These are phyloP conservation scores for Dastarcus helophoroides DNA, from an alignment of 2,888 invertebrate species.

Conservation along the genomic window DNA sequence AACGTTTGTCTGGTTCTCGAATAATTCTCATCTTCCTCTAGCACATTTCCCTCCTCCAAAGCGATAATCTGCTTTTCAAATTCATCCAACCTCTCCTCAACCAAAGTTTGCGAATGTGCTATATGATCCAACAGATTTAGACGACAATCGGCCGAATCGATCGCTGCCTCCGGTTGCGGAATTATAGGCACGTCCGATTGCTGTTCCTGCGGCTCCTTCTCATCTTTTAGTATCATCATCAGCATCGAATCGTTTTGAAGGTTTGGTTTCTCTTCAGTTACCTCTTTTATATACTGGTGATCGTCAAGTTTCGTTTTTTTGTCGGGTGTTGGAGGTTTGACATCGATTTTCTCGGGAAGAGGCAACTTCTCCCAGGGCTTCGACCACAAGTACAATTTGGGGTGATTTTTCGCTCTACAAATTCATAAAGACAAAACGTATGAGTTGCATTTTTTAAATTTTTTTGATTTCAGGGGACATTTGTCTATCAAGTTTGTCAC, in stretches of 20 bases:
- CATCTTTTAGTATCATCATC: conserved; percentile 16
- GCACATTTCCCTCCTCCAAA: conserved; percentile 46
- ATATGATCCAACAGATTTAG: conserved; percentile 67
- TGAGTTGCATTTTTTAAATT: too few species aligned
- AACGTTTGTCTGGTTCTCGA: conserved; percentile 62
- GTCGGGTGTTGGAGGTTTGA: conserved; percentile 25
- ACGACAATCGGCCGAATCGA: conserved; percentile 67
- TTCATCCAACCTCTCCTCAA: conserved; percentile 59
- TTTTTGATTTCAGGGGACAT: too few species aligned
- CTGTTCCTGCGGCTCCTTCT: conserved; percentile 9
- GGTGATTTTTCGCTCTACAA: conserved; percentile 64
- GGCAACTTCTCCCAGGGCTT: conserved; percentile 63
- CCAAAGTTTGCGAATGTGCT: conserved; percentile 58
- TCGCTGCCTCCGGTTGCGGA: conserved; percentile 73
- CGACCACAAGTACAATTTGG: conserved; percentile 78
- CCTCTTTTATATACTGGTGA: neutral
- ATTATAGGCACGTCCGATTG: conserved; percentile 30
- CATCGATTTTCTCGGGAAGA: conserved; percentile 27
- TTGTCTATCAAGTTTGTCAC: too few species aligned
- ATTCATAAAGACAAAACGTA: neutral
- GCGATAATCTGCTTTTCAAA: conserved; percentile 68
- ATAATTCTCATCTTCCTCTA: conserved; percentile 46
- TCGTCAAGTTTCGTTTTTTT: too few species aligned
- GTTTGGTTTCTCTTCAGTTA: conserved; percentile 14
- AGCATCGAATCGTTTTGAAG: conserved; percentile 26